A percentile compares a stretch with the other conserved stretches of the same genome.
These are phyloP conservation scores for Platanista minor DNA, from an alignment of 2,113 vertebrate species.

Conservation along the genomic window DNA sequence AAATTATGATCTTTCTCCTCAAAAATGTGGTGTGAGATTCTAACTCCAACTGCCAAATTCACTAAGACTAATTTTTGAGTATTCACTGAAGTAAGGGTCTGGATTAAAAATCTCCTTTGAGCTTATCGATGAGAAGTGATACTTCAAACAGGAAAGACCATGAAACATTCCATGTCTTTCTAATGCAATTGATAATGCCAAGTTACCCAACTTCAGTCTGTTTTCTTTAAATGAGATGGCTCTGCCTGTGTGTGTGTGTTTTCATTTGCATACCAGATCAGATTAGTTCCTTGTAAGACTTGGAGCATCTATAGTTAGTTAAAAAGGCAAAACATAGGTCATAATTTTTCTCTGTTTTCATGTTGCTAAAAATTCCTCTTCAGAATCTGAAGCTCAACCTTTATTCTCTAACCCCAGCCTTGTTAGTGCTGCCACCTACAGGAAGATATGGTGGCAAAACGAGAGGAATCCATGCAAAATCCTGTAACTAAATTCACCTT, in stretches of 20 bases:
- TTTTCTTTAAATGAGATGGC: constrained; percentile 6
- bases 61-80: not conserved
- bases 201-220: not conserved
- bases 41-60: not conserved
- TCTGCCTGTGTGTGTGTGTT: not conserved
- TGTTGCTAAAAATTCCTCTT: constrained; percentile 15
- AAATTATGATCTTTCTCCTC: not conserved
- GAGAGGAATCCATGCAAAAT: not conserved
- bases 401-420: constrained; percentile 40
- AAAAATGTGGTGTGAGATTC: not conserved
- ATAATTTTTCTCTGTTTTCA: not conserved
- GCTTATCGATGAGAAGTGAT: not conserved
- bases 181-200: not conserved
- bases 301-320: not conserved
- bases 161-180: not conserved
- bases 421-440: constrained; percentile 67
- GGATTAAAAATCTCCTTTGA: not conserved
- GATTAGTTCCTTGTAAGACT: not conserved
- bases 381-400: not conserved
- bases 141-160: not conserved
- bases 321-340: not conserved
- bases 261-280: not conserved
- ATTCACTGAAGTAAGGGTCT: not conserved
- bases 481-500: accelerated
- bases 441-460: constrained; percentile 45